Evolutionary conservation across 1,140 invertebrate species (phyloP).

Genomic region (Drosophila sechellia): DNA sequence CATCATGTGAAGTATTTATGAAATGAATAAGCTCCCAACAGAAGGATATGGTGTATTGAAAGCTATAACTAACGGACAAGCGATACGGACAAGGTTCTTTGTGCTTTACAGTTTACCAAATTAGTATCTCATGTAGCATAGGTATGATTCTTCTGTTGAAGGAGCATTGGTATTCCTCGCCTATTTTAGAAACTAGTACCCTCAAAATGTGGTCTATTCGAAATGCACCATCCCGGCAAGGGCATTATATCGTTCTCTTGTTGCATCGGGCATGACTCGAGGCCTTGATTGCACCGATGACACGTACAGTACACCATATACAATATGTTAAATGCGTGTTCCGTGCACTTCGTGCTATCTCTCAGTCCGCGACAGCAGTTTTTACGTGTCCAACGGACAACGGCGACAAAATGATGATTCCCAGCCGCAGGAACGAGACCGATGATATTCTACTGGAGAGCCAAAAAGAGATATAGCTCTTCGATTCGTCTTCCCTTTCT

Average conservation of each 20-base stretch:
- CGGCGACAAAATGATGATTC: conserved; percentile 24
- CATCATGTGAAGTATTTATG: too few relatives aligned
- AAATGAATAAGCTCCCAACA: too few relatives aligned
- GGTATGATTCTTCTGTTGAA: background rate
- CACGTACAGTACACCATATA: conserved; percentile 34
- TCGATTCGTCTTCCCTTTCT: background rate
- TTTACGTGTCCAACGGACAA: conserved; percentile 33
- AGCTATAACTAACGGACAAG: background rate
- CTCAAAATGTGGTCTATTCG: background rate
- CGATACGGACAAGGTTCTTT: background rate
- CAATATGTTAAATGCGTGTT: conserved; percentile 45
- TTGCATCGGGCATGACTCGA: conserved; percentile 13
- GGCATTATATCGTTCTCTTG: conserved; percentile 24
- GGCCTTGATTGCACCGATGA: conserved; percentile 44
- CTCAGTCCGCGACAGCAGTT: conserved; percentile 1
- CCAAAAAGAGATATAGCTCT: background rate
- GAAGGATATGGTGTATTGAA: too few relatives aligned
- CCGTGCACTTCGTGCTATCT: conserved; percentile 19
- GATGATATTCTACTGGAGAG: conserved; percentile 1
- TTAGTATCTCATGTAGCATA: too few relatives aligned
- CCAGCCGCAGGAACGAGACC: conserved; percentile 1
- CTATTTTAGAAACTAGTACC: background rate
- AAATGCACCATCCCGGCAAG: conserved; percentile 24
- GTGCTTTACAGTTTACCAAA: too few relatives aligned
- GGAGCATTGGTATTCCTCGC: too few relatives aligned